Evolutionary conservation across 2,797 vertebrate species (phyloP), one percentile per base, ranked within the genome.

Genomic region (Micromesistius poutassou): DNA sequence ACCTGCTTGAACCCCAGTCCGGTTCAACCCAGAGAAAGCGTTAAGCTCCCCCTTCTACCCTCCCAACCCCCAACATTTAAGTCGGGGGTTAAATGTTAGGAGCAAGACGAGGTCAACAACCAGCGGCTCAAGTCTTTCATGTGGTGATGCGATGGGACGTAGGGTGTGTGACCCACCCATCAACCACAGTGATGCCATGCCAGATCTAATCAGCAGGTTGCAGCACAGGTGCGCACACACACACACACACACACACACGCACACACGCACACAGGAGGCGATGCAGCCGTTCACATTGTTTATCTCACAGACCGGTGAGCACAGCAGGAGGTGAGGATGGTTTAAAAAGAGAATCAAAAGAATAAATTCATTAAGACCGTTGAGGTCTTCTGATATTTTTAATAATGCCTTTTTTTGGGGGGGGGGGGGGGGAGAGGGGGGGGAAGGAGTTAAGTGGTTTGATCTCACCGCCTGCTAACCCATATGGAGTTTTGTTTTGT

Each of bases 161-260:
- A 35, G 33, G 33, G 62, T 30, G 62, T 68, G 66, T 89, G 85
- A 87, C 89, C 86, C 81, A 82, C 80, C 85, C 90, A 84, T 88
- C 84, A 83, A 74, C 9, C 84, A 76, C 79, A 76, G 76, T 87
- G 81, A 81, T 83, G 79, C 83, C 30, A 71, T 77, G 77, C 30
- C 74, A 46, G 30, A 79, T 42, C 40, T 13, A 8, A 75, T 73
- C 70, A 62, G 68, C 10, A 35, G 74, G 73, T 50, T 30, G 76
- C 76, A 36, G 77, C 81, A 25, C 82, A 72, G 72, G 36, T 25
- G 80, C 46, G 19, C 16, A 14, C 16, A 50, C 4, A 5, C 5
- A 50, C 46, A 14, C 46, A 42, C 16, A 19, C 16, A 50, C 46
- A 19, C 46, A 50, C 16, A 50, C 46, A 50, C 46, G 5, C 46